Evolutionary conservation across 2,888 invertebrate species (phyloP).

Genomic region (Diaprepes abbreviatus): DNA sequence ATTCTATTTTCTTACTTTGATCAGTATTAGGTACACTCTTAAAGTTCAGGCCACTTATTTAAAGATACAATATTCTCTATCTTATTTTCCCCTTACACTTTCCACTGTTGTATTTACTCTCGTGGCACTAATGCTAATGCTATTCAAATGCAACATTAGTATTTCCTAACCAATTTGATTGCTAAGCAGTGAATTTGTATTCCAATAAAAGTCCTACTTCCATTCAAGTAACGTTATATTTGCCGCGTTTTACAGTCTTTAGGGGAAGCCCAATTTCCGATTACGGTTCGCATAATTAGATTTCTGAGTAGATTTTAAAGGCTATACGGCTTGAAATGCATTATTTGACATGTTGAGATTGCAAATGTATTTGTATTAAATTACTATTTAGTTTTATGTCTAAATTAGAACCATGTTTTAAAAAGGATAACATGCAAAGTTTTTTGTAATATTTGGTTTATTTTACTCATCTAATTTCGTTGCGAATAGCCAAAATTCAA

Average conservation of each 20-base stretch:
- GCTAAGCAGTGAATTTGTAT: constrained; percentile 6
- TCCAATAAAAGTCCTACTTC: background rate
- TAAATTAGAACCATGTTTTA: no score
- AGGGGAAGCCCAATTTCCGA: constrained; percentile 8
- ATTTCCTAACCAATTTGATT: background rate
- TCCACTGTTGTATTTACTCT: background rate
- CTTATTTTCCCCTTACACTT: no score
- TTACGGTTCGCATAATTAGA: background rate
- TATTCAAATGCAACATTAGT: background rate
- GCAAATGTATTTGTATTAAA: background rate
- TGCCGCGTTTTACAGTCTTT: constrained; percentile 4
- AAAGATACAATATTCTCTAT: no score
- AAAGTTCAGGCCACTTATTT: no score
- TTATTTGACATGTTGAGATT: background rate
- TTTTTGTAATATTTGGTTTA: no score
- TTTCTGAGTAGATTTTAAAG: background rate
- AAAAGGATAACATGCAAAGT: no score
- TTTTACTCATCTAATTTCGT: no score
- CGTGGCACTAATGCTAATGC: background rate
- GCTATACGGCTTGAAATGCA: background rate
- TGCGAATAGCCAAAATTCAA: no score
- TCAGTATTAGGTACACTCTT: no score
- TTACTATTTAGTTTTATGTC: no score
- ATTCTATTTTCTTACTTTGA: no score
- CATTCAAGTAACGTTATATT: constrained; percentile 16